phyloP scores from a whole-genome alignment of 2,797 vertebrate species.

The Hippoglossus hippoglossus region DNA sequence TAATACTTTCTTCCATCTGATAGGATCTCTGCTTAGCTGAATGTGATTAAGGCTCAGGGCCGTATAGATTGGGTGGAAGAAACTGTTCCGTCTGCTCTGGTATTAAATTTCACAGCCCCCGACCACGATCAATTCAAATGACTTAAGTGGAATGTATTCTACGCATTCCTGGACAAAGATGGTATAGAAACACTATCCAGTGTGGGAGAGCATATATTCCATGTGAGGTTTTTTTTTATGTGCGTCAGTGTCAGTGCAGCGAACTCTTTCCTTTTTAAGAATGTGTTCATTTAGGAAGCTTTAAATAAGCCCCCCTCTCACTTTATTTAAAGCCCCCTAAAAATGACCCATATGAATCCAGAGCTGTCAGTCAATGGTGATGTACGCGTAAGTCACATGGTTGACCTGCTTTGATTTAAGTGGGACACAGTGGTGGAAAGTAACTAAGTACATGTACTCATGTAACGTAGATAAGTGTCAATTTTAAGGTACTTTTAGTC shows the following conservation, averaged over 20 bases:
- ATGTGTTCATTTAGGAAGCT: constrained; percentile 39
- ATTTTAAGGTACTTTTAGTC: neutral
- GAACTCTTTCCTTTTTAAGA: constrained; percentile 43
- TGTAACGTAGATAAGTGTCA: neutral
- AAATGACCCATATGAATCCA: constrained; percentile 26
- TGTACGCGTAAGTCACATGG: neutral
- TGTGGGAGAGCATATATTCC: constrained; percentile 12
- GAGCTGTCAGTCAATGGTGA: constrained; percentile 32
- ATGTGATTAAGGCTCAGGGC: constrained; percentile 45
- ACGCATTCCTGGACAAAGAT: constrained; percentile 65
- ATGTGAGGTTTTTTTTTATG: constrained; percentile 30
- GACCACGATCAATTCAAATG: constrained; percentile 60
- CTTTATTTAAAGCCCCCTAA: constrained; percentile 45
- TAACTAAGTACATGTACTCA: neutral
- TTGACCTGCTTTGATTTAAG: neutral
- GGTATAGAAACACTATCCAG: constrained; percentile 51
- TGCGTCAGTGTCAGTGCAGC: constrained; percentile 12
- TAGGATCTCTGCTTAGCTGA: constrained; percentile 29
- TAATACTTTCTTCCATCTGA: constrained; percentile 44
- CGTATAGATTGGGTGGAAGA: constrained; percentile 38
- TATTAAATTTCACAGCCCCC: constrained; percentile 56
- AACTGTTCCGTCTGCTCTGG: constrained; percentile 40
- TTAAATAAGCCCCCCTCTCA: constrained; percentile 26
- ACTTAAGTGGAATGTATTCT: constrained; percentile 58
- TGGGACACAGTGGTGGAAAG: neutral